phyloP scores from a whole-genome alignment of 2,113 vertebrate genomes.

The Rhegmatorhina hoffmannsi region DNA sequence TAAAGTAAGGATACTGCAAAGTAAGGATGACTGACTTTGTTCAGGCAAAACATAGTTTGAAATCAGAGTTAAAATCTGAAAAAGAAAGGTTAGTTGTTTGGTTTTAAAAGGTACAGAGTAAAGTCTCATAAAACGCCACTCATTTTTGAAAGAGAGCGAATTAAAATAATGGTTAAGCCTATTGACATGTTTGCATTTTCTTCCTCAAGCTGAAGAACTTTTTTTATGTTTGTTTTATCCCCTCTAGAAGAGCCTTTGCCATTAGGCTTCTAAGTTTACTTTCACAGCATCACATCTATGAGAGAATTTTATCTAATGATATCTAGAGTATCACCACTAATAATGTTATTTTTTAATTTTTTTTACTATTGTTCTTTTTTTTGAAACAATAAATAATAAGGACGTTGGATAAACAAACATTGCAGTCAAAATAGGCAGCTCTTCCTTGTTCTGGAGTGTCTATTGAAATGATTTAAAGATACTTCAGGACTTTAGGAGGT shows the following conservation, averaged over 20 bases:
- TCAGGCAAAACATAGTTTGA: neutral
- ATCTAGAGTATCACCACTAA: neutral
- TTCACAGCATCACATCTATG: neutral
- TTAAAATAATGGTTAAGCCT: neutral
- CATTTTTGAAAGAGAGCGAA: neutral
- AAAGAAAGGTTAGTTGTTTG: too few relatives aligned
- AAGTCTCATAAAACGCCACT: neutral
- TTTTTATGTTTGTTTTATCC: fast-evolving
- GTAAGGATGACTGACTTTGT: neutral
- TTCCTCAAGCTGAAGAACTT: neutral
- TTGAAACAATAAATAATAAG: neutral
- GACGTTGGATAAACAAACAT: neutral
- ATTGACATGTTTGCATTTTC: neutral
- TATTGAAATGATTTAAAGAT: neutral
- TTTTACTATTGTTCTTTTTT: neutral
- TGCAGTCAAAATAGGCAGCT: neutral
- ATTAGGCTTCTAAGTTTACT: neutral
- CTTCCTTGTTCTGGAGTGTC: neutral
- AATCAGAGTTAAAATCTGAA: neutral
- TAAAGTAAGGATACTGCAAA: neutral
- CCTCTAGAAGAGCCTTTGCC: neutral
- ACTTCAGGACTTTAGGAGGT: neutral
- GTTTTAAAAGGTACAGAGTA: neutral
- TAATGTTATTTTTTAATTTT: neutral
- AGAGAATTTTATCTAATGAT: neutral